Evolutionary conservation across 1,140 invertebrate species (phyloP).

Genomic region (Neodiprion pinetum): DNA sequence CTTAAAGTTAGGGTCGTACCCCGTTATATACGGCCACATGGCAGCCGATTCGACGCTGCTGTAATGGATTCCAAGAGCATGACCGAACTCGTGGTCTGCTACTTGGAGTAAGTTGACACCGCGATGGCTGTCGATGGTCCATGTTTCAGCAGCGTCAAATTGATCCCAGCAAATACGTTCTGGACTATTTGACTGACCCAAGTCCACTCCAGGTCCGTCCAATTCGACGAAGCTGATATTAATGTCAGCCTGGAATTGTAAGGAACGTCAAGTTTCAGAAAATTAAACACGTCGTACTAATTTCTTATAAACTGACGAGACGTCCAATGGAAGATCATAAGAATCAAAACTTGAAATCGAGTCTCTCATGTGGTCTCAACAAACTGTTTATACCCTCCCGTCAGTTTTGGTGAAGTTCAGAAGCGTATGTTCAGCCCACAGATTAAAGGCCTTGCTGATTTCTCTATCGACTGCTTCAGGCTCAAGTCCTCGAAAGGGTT

Average conservation of each 20-base stretch:
- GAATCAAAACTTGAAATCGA: neutral
- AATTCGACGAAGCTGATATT: slow-evolving; percentile 61
- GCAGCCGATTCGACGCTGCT: slow-evolving; percentile 72
- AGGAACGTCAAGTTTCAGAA: slow-evolving; percentile 51
- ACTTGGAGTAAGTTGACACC: slow-evolving; percentile 78
- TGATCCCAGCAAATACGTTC: slow-evolving; percentile 72
- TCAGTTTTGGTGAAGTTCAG: slow-evolving; percentile 61
- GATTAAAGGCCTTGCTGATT: slow-evolving; percentile 65
- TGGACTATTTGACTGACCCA: slow-evolving; percentile 75
- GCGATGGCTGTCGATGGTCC: slow-evolving; percentile 60
- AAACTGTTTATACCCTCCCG: neutral
- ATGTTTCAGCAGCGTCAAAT: slow-evolving; percentile 79
- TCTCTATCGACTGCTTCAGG: slow-evolving; percentile 55
- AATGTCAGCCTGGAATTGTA: slow-evolving; percentile 73
- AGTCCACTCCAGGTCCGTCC: slow-evolving; percentile 54
- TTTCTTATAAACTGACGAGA: neutral
- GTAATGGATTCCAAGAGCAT: slow-evolving; percentile 80
- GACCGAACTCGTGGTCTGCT: slow-evolving; percentile 83
- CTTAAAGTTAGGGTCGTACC: slow-evolving; percentile 55
- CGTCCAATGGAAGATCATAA: too few relatives aligned
- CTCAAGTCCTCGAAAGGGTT: neutral
- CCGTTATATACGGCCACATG: slow-evolving; percentile 85
- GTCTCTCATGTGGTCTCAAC: neutral
- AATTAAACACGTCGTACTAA: neutral
- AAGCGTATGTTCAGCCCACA: slow-evolving; percentile 70